phyloP scores from a whole-genome alignment of 37 sponge, comb jelly and placozoan species.

The Beroe forskalii region DNA sequence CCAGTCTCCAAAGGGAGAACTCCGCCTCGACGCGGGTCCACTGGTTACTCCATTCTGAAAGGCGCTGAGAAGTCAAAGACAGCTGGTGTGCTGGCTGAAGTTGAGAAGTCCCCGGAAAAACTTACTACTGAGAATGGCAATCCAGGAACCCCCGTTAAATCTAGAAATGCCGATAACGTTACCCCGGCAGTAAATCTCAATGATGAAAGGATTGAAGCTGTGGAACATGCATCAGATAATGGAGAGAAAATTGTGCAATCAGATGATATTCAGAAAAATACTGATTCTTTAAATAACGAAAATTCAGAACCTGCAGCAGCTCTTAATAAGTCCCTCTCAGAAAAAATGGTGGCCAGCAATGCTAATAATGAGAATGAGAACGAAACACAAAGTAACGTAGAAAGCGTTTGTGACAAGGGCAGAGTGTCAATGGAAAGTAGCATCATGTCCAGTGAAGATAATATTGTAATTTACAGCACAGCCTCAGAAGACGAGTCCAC shows the following conservation, averaged over 20 bases:
- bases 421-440: not conserved
- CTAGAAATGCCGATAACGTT: not conserved
- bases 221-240: not conserved
- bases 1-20: slow-evolving; percentile 38
- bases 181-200: not conserved
- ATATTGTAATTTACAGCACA: slow-evolving; percentile 23
- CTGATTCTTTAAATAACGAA: not conserved
- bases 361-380: not conserved
- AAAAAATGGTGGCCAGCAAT: not conserved
- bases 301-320: not conserved
- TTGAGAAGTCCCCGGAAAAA: slow-evolving; percentile 4
- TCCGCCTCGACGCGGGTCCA: slow-evolving; percentile 38
- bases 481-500: not conserved
- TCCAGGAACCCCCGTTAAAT: slow-evolving; percentile 25
- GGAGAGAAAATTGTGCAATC: not conserved
- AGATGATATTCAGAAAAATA: not conserved
- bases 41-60: slow-evolving; percentile 52
- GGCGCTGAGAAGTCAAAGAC: slow-evolving; percentile 38
- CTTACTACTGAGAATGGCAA: not conserved
- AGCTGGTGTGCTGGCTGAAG: slow-evolving; percentile 40
- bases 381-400: not conserved
- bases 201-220: not conserved
- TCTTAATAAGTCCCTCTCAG: not conserved
- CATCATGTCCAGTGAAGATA: slow-evolving; percentile 12
- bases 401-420: too few species aligned